Evolutionary conservation across 2,113 vertebrate genomes (phyloP).

Genomic region (Rhagologus leucostigma): DNA sequence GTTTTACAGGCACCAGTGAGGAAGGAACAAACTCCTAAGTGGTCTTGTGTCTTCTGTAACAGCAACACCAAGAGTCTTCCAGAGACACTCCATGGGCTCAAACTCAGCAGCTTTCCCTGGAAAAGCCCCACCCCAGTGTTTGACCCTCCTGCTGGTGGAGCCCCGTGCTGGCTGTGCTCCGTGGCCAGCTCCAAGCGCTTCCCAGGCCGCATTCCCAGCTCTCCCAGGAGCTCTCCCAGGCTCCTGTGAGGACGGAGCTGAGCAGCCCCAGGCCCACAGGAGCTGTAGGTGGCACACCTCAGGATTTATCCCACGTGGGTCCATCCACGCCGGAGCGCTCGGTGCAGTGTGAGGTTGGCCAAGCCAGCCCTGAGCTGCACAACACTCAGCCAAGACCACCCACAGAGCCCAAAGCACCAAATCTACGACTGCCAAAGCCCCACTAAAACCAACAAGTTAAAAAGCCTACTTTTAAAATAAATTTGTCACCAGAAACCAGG

Average conservation of each 20-base stretch:
- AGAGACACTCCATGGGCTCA: background rate
- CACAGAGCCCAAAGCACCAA: background rate
- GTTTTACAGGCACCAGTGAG: background rate
- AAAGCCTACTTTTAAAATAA: accelerated
- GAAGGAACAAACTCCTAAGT: background rate
- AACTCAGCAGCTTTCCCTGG: background rate
- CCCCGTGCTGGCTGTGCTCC: accelerated
- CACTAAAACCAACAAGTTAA: background rate
- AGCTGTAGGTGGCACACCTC: background rate
- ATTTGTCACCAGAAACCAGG: background rate
- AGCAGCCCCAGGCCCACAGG: background rate
- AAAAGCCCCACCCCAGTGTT: accelerated
- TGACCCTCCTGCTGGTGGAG: too few species aligned
- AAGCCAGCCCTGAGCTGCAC: background rate
- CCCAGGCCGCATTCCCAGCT: background rate
- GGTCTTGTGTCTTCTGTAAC: background rate
- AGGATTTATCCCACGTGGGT: background rate
- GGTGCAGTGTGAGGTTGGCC: background rate
- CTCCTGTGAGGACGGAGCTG: background rate
- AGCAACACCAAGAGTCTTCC: background rate
- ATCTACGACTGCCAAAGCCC: accelerated
- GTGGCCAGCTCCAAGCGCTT: background rate
- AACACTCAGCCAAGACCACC: background rate
- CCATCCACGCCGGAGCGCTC: accelerated
- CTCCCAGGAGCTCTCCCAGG: background rate